Conservation (phyloP, 1,140 invertebrate genomes). For the Bombus sibiricus region DNA sequence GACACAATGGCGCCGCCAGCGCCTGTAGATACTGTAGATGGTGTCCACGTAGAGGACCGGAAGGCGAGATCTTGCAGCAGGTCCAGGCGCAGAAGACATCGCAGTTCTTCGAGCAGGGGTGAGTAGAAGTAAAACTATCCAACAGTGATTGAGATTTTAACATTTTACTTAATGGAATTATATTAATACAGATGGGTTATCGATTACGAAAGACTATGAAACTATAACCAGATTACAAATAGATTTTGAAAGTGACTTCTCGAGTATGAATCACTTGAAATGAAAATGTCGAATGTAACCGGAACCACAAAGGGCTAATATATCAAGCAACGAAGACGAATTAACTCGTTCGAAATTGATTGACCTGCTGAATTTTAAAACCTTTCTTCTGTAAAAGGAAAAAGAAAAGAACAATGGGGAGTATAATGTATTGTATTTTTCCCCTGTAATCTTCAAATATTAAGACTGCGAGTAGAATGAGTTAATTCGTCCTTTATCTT, state of each 20-base stretch:
- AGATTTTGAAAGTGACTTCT: not conserved
- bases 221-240: not conserved
- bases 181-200: no score
- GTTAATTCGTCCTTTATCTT: not conserved
- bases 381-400: no score
- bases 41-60: slow-evolving; percentile 52
- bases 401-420: no score
- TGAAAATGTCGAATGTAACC: not conserved
- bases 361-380: no score
- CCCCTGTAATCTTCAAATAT: not conserved
- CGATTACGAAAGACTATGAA: not conserved
- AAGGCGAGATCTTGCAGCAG: slow-evolving; percentile 45
- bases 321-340: not conserved
- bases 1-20: slow-evolving; percentile 69
- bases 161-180: no score
- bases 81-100: slow-evolving; percentile 66
- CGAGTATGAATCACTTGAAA: not conserved
- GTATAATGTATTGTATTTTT: no score
- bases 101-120: slow-evolving; percentile 62
- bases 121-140: slow-evolving; percentile 35
- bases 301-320: not conserved
- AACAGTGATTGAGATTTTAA: not conserved
- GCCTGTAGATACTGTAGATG: slow-evolving; percentile 65
- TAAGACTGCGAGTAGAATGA: not conserved
- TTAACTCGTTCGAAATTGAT: not conserved